phyloP scores from a whole-genome alignment of 2,888 invertebrate species.

The Cyrtodaria siliqua region DNA sequence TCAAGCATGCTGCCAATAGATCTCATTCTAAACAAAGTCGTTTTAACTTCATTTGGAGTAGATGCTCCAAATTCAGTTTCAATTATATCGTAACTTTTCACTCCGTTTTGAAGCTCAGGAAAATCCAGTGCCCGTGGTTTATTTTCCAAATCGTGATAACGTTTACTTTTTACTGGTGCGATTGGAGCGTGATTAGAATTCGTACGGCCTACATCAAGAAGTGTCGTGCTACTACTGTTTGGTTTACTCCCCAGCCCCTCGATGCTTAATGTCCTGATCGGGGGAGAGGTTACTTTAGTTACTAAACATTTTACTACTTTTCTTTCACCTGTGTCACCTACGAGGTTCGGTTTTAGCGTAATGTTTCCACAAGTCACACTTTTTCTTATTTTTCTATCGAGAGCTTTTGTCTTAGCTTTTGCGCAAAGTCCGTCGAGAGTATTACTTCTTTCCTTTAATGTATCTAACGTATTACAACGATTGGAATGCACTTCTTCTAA shows the following conservation, averaged over 20 bases:
- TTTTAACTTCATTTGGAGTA: slow-evolving; percentile 55
- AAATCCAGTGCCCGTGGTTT: neutral
- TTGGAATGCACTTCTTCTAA: slow-evolving; percentile 44
- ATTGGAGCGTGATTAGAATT: neutral
- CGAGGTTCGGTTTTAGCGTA: neutral
- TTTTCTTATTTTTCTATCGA: slow-evolving; percentile 20
- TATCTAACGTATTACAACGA: slow-evolving; percentile 24
- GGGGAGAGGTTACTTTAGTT: neutral
- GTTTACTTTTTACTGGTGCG: slow-evolving; percentile 26
- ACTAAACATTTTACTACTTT: neutral
- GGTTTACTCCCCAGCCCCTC: neutral
- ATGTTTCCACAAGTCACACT: slow-evolving; percentile 30
- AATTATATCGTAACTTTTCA: slow-evolving; percentile 43
- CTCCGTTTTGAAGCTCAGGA: slow-evolving; percentile 11
- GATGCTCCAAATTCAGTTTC: slow-evolving; percentile 55
- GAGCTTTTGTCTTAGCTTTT: neutral
- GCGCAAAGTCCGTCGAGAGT: neutral
- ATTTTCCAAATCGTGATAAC: slow-evolving; percentile 39
- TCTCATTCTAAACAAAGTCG: slow-evolving; percentile 8
- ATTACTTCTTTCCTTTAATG: neutral
- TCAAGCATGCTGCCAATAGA: no score
- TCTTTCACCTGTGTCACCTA: neutral
- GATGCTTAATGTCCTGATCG: neutral
- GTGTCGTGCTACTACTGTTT: neutral
- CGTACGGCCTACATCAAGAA: neutral